These are phyloP conservation scores for Pogonocherus hispidulus DNA, from an alignment of 2,888 invertebrate genomes.

Conservation along the genomic window DNA sequence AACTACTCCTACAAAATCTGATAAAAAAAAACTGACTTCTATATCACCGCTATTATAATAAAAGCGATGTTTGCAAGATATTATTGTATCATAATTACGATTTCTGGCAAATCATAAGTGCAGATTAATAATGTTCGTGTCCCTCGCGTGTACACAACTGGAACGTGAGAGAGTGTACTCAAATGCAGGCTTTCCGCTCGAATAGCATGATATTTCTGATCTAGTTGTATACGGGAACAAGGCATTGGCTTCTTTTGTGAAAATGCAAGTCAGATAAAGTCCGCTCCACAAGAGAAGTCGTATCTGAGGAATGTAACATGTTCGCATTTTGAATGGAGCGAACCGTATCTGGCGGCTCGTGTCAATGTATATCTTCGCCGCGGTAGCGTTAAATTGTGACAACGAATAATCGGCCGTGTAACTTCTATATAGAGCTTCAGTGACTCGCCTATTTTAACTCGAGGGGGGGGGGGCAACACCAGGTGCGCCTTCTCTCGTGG, in stretches of 20 bases:
- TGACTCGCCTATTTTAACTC: too few relatives aligned
- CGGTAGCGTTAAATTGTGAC: too few relatives aligned
- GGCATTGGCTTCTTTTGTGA: not conserved
- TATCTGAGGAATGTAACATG: too few relatives aligned
- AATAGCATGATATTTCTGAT: slow-evolving; percentile 49
- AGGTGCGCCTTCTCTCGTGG: too few relatives aligned
- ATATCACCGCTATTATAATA: too few relatives aligned
- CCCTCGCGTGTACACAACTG: slow-evolving; percentile 60
- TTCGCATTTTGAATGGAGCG: too few relatives aligned
- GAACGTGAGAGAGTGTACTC: slow-evolving; percentile 64
- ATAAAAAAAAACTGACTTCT: slow-evolving; percentile 27
- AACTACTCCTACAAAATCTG: not conserved
- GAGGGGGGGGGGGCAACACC: too few relatives aligned
- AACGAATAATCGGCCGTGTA: too few relatives aligned
- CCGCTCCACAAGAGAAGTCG: not conserved
- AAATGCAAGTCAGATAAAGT: slow-evolving; percentile 26
- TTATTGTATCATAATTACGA: slow-evolving; percentile 43
- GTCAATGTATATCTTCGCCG: too few relatives aligned
- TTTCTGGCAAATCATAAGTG: slow-evolving; percentile 36
- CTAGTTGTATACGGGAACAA: slow-evolving; percentile 41
- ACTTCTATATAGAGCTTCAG: too few relatives aligned
- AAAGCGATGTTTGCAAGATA: slow-evolving; percentile 38
- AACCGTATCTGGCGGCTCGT: too few relatives aligned
- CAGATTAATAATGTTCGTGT: slow-evolving; percentile 42
- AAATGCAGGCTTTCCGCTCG: slow-evolving; percentile 57